Conservation (phyloP, 2,888 invertebrate species). For the Drosophila greeni region DNA sequence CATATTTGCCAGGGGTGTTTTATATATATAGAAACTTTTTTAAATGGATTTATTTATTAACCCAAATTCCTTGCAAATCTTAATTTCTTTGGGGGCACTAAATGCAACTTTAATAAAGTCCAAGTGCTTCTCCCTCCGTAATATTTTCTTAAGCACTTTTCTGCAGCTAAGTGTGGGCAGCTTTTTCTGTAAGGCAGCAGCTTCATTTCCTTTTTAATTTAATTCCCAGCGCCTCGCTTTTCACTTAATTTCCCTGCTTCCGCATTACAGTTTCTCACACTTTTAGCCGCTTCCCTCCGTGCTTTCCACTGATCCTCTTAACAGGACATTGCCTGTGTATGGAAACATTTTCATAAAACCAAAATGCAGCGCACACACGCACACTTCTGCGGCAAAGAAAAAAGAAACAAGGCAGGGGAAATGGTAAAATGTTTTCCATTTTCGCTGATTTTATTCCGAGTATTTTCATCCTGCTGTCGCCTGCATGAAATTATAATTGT, state of each 20-base stretch:
- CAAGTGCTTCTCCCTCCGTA: not conserved
- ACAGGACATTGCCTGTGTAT: conserved; percentile 36
- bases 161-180: not conserved
- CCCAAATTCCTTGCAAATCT: not conserved
- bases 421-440: conserved; percentile 51
- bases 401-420: conserved; percentile 11
- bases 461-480: conserved; percentile 40
- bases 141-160: not conserved
- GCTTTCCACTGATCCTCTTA: conserved; percentile 63
- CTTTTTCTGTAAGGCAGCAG: conserved; percentile 43
- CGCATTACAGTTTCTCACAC: conserved; percentile 30
- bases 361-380: conserved; percentile 57
- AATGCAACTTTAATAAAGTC: no score
- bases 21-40: not conserved
- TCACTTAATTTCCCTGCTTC: conserved; percentile 47
- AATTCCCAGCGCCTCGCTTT: conserved; percentile 51
- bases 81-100: not conserved
- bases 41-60: no score
- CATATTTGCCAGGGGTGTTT: not conserved
- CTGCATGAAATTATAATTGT: conserved; percentile 66
- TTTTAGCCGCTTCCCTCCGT: conserved; percentile 5
- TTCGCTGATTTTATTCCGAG: conserved; percentile 60
- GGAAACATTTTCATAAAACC: conserved; percentile 46
- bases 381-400: not conserved
- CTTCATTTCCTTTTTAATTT: conserved; percentile 72